Conservation (phyloP, 2,888 invertebrate genomes). For the Chrysina gloriosa region DNA sequence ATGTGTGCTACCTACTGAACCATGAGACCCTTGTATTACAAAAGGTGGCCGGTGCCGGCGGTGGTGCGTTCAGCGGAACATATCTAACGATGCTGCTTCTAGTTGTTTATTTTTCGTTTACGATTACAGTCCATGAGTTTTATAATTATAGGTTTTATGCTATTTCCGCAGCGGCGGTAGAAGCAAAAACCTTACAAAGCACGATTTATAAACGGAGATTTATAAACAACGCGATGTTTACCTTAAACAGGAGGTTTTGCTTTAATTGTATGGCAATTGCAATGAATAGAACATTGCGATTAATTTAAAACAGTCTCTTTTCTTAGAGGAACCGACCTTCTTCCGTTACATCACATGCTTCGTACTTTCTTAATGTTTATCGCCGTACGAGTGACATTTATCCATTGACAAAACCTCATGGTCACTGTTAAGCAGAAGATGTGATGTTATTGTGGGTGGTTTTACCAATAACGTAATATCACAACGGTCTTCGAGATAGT, state of each 20-base stretch:
- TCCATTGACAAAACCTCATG: no score
- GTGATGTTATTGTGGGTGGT: no score
- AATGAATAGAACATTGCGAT: no score
- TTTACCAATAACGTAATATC: no score
- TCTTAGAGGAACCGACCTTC: no score
- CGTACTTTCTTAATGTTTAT: no score
- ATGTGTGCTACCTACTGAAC: conserved; percentile 35
- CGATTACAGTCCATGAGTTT: conserved; percentile 18
- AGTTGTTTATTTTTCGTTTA: conserved; percentile 11
- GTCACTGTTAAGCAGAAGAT: no score
- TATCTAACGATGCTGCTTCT: conserved; percentile 17
- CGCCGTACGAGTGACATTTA: no score
- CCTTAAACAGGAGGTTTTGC: neutral
- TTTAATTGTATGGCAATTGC: no score
- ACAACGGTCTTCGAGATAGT: no score
- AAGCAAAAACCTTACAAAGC: neutral
- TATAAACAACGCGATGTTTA: conserved; percentile 6
- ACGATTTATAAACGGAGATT: neutral
- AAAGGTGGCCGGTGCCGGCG: conserved; percentile 9
- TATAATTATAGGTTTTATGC: conserved; percentile 31
- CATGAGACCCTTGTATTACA: conserved; percentile 32
- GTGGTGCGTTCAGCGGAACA: neutral
- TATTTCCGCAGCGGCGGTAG: conserved; percentile 9
- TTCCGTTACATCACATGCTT: no score
- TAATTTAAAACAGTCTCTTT: no score